Percentiles rank a stretch among this genome's conserved stretches.
phyloP scores from a whole-genome alignment of 2,797 vertebrate genomes.

The Catharus ustulatus region DNA sequence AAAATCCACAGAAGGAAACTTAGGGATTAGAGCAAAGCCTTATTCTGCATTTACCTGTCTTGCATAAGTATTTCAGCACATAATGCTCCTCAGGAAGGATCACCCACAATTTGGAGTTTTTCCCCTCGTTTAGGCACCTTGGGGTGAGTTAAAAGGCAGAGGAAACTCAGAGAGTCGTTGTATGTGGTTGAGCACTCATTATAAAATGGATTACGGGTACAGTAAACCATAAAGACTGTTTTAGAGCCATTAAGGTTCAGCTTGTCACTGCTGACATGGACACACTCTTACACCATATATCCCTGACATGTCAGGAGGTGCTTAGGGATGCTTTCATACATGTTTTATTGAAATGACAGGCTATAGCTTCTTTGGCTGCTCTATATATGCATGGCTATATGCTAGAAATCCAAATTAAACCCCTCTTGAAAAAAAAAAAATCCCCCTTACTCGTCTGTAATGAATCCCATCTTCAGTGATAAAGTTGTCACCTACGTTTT shows the following conservation, averaged over 20 bases:
- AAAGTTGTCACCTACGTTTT: neutral
- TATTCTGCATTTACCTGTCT: slow-evolving; percentile 27
- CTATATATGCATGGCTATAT: neutral
- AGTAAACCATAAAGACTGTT: slow-evolving; percentile 57
- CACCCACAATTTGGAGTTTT: slow-evolving; percentile 23
- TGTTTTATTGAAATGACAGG: slow-evolving; percentile 69
- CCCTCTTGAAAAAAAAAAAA: neutral
- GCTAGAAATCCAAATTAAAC: slow-evolving; percentile 50
- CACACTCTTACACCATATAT: slow-evolving; percentile 36
- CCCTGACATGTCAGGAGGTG: slow-evolving; percentile 57
- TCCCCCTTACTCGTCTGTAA: neutral
- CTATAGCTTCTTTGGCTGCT: slow-evolving; percentile 35
- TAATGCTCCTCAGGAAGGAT: neutral
- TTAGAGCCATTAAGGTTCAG: slow-evolving; percentile 64
- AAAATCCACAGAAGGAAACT: slow-evolving; percentile 42
- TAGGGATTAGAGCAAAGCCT: slow-evolving; percentile 48
- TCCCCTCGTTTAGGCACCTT: neutral
- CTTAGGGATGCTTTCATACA: slow-evolving; percentile 63
- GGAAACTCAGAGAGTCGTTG: neutral
- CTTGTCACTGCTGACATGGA: slow-evolving; percentile 62
- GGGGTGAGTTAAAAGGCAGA: slow-evolving; percentile 42
- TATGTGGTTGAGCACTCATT: slow-evolving; percentile 49
- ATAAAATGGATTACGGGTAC: slow-evolving; percentile 43
- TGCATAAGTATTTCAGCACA: neutral
- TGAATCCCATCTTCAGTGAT: slow-evolving; percentile 11